Evolutionary conservation across 2,888 invertebrate genomes (phyloP).

Genomic region (Lasius fuliginosus): DNA sequence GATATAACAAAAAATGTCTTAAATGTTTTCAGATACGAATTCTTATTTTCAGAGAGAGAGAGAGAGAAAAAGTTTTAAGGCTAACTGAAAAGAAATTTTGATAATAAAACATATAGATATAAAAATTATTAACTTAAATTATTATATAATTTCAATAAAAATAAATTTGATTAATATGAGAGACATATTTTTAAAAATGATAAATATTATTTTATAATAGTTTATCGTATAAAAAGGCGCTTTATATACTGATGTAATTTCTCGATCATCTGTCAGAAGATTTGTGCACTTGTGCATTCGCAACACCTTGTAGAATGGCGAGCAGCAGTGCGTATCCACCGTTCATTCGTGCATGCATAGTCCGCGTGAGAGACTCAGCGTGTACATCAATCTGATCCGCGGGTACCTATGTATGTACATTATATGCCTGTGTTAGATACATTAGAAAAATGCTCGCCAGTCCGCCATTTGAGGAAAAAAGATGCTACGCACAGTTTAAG

Average conservation of each 20-base stretch:
- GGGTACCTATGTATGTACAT: slow-evolving; percentile 61
- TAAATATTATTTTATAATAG: not conserved
- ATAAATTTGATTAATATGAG: not conserved
- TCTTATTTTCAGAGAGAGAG: not conserved
- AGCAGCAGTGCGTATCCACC: slow-evolving; percentile 77
- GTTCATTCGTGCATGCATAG: slow-evolving; percentile 69
- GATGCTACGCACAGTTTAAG: slow-evolving; percentile 16
- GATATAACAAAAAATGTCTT: not conserved
- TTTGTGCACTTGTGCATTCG: not conserved
- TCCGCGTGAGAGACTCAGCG: slow-evolving; percentile 71
- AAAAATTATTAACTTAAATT: slow-evolving; percentile 11
- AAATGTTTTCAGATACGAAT: not conserved
- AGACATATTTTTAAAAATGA: not conserved
- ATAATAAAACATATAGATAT: not conserved
- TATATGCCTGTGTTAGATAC: slow-evolving; percentile 66
- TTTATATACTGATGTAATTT: not conserved
- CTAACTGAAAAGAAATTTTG: not conserved
- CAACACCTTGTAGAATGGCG: slow-evolving; percentile 48
- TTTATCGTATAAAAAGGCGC: not conserved
- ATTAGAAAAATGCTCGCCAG: slow-evolving; percentile 57
- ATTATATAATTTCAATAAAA: not conserved
- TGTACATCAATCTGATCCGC: slow-evolving; percentile 68
- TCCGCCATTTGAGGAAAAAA: slow-evolving; percentile 49
- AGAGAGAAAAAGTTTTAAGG: not conserved
- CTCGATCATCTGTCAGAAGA: not conserved